Conservation (phyloP, 2,113 vertebrate species). For the Penelope pileata region DNA sequence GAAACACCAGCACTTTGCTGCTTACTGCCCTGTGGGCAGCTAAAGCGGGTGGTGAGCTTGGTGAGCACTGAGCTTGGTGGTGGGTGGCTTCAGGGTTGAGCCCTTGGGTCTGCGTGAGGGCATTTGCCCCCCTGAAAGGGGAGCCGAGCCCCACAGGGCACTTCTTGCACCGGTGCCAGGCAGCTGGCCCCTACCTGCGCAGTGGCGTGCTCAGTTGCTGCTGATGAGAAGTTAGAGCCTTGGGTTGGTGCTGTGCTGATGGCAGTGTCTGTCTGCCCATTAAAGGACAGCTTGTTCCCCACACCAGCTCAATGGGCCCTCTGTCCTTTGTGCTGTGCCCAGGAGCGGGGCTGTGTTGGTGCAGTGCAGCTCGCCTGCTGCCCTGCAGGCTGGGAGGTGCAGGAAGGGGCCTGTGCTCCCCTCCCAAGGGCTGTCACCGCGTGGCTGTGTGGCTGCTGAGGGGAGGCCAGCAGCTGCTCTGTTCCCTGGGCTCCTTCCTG, state of each 20-base stretch:
- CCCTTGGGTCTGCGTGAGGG: accelerated
- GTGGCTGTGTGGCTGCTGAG: accelerated
- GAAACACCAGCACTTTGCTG: accelerated
- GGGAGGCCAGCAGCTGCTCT: neutral
- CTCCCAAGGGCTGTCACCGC: neutral
- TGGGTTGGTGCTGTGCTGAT: neutral
- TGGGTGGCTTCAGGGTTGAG: accelerated
- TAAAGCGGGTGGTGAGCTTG: no score
- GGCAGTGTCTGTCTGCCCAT: neutral
- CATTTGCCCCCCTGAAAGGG: no score
- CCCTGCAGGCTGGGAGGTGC: neutral
- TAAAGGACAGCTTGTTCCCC: neutral
- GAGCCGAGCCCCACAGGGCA: no score
- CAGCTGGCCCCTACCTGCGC: accelerated
- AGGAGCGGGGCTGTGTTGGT: accelerated
- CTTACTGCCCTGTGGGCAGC: accelerated
- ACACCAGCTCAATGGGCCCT: neutral
- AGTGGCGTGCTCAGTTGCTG: accelerated
- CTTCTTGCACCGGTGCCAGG: accelerated
- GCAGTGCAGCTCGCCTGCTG: neutral
- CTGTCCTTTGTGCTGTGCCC: neutral
- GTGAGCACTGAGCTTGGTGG: no score
- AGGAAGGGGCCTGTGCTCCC: accelerated
- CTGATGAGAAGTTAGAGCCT: accelerated
- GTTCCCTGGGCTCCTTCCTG: neutral